These are phyloP conservation scores for Halisarca cf. caerulea DNA, from an alignment of 37 sponge, comb jelly and placozoan species.

Conservation along the genomic window DNA sequence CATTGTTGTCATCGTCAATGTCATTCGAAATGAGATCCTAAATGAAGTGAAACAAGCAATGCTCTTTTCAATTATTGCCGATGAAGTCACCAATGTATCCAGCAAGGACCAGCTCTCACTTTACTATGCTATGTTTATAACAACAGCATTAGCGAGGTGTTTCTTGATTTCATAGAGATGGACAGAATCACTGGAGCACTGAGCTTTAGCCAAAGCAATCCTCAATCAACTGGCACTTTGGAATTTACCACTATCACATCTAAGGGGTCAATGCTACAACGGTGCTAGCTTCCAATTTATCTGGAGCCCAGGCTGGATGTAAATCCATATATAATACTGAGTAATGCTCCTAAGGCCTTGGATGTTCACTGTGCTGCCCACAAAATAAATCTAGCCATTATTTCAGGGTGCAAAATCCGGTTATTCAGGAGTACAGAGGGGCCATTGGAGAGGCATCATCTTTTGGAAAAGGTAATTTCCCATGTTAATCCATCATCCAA, in stretches of 20 bases:
- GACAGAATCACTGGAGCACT: slow-evolving; percentile 49
- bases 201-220: slow-evolving; percentile 34
- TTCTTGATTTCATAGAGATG: slow-evolving; percentile 33
- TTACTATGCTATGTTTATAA: slow-evolving; percentile 18
- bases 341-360: too few relatives aligned
- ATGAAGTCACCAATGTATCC: slow-evolving; percentile 45
- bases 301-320: slow-evolving; percentile 18
- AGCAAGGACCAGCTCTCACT: slow-evolving; percentile 46
- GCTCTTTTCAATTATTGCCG: slow-evolving; percentile 46
- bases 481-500: slow-evolving; percentile 25
- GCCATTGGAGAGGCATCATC: slow-evolving; percentile 48
- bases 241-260: slow-evolving; percentile 13
- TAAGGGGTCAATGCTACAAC: slow-evolving; percentile 39
- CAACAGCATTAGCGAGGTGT: background rate
- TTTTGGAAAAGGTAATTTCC: slow-evolving; percentile 43
- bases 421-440: slow-evolving; percentile 28
- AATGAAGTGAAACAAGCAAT: slow-evolving; percentile 20
- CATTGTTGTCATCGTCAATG: slow-evolving; percentile 1
- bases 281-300: slow-evolving; percentile 31
- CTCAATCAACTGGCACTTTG: background rate
- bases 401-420: slow-evolving; percentile 40
- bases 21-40: background rate
- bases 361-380: slow-evolving; percentile 52
- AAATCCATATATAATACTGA: too few relatives aligned
- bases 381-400: slow-evolving; percentile 36